Evolutionary conservation across 2,797 vertebrate genomes (phyloP), one percentile per base, ranked within the genome.

Genomic region (Rhinoraja longicauda): DNA sequence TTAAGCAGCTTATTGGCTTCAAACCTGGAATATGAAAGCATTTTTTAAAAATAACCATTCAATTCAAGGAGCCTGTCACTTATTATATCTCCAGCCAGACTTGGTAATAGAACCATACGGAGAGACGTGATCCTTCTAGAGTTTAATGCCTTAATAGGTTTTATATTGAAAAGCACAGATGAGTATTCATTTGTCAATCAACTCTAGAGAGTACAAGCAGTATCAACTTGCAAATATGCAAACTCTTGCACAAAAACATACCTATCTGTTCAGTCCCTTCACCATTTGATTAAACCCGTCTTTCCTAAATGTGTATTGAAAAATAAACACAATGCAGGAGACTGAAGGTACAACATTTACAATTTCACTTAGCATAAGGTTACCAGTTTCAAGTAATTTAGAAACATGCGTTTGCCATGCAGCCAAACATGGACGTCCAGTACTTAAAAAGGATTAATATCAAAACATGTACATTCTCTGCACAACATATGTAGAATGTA

Each of bases 391-490:
- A 72, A 92, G 32, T 45, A 45, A 45, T 45, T 45, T 45, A 45
- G 39, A 45, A 45, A 45, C 39, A 21, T 67, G 39, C 7, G 53
- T 53, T 70, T 75, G 12, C 1, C 45, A 19, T 45, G 39, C 32
- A 45, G 88, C 32, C 72, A 91, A 45, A 70, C 72, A 91, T 72
- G 67, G 88, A 75, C 53, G 73, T 53, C 26, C 90, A 92, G 73
- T 73, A 73, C 70, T 45, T 73, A 53, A n/a, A 36, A 92, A 29
- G 70, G 57, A 45, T 29, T 53, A 53, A 53, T 26, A 36, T 92
- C 70, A 72, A 73, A 92, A 73, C 29, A 92, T 72, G 73, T 92
- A 67, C 64, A 75, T 92, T 75, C 90, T 70, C 90, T 92, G 90
- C 39, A 73, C 90, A 75, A 73, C 72, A 92, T 73, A 53, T 92